A percentile compares a stretch with the other conserved stretches of the same genome.
These are phyloP conservation scores for Acyrthosiphon pisum DNA, from an alignment of 1,140 invertebrate species.

Conservation along the genomic window DNA sequence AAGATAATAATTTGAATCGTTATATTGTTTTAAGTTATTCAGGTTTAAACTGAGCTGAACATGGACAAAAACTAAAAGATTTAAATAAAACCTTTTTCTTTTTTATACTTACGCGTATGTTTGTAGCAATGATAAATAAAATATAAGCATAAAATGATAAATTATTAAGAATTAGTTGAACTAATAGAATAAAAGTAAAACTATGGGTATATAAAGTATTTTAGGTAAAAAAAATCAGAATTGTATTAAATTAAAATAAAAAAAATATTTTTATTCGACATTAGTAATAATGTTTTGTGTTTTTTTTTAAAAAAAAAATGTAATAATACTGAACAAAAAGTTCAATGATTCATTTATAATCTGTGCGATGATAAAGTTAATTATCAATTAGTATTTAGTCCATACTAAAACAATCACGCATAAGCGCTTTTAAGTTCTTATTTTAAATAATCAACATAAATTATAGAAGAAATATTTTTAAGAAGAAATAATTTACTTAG, in stretches of 20 bases:
- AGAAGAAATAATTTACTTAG: not conserved
- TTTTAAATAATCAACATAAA: slow-evolving; percentile 36
- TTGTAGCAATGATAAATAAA: not conserved
- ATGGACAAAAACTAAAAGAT: not conserved
- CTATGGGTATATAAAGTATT: too few relatives aligned
- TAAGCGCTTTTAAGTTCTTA: slow-evolving; percentile 18
- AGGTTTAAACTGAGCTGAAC: not conserved
- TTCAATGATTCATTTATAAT: not conserved
- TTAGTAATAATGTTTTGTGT: not conserved
- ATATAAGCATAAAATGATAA: not conserved
- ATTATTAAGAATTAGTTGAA: not conserved
- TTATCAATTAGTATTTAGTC: slow-evolving; percentile 31
- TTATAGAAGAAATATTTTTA: not conserved
- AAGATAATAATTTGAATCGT: not conserved
- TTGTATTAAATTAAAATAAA: not conserved
- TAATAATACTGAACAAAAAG: not conserved
- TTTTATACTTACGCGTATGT: not conserved
- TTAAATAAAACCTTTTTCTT: not conserved
- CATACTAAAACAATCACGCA: not conserved
- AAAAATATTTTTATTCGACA: not conserved
- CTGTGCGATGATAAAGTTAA: slow-evolving; percentile 4
- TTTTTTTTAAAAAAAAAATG: not conserved
- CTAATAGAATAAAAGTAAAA: not conserved
- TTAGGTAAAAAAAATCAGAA: not conserved
- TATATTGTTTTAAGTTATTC: not conserved